Percentiles rank a stretch among this genome's conserved stretches.
Evolutionary conservation across 2,888 invertebrate species (phyloP).

Genomic region (Lithosia quadra): DNA sequence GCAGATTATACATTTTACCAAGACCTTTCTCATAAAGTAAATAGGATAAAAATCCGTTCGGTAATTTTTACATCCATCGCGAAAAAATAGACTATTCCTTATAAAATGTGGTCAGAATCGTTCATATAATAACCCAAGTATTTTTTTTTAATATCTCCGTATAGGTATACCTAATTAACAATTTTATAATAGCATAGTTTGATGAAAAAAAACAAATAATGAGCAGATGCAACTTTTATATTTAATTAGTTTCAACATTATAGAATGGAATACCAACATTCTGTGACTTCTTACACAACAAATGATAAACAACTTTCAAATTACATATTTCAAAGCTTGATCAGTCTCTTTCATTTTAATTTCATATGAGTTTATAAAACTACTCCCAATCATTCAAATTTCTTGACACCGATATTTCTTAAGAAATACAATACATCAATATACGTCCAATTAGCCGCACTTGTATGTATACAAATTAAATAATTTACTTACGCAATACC

Average conservation of each 20-base stretch:
- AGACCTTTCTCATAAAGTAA: too few species aligned
- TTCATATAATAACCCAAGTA: too few species aligned
- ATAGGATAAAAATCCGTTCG: too few species aligned
- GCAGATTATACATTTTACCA: too few species aligned
- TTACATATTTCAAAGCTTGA: background rate
- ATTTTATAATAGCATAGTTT: too few species aligned
- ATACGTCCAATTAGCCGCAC: constrained; percentile 21
- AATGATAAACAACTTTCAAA: constrained; percentile 14
- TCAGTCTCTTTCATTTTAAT: constrained; percentile 7
- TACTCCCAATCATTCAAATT: constrained; percentile 8
- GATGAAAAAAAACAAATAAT: background rate
- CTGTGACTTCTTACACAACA: constrained; percentile 6
- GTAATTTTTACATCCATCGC: too few species aligned
- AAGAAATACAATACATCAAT: constrained; percentile 11
- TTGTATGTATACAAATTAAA: constrained; percentile 21
- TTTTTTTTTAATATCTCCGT: too few species aligned
- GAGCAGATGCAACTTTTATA: background rate
- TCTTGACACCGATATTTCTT: constrained; percentile 20
- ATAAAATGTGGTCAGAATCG: too few species aligned
- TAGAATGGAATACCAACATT: background rate
- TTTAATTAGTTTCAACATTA: background rate
- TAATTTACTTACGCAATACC: constrained; percentile 26
- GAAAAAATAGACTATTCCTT: too few species aligned
- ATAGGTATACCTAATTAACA: too few species aligned
- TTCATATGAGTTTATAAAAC: constrained; percentile 13